A percentile compares a stretch with the other conserved stretches of the same genome.
Conservation (phyloP, 2,888 invertebrate genomes). For the Diploptera punctata region DNA sequence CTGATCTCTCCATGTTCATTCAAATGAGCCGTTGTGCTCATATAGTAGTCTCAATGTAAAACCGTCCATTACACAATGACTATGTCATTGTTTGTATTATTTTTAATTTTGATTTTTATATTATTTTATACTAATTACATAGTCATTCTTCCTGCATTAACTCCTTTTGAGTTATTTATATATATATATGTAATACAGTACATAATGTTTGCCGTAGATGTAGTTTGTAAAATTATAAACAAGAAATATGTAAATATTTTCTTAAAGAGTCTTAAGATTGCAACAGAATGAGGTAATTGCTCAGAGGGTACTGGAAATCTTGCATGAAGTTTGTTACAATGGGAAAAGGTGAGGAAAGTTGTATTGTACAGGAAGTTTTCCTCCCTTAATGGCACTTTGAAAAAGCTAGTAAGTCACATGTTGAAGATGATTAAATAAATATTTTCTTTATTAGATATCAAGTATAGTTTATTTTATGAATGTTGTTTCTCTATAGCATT, state of each 20-base stretch:
- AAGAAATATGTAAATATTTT: constrained; percentile 3
- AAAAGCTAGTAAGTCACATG: constrained; percentile 7
- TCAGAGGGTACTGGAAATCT: not conserved
- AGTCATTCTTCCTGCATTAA: constrained; percentile 6
- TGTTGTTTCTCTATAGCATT: too few species aligned
- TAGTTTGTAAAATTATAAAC: constrained; percentile 11
- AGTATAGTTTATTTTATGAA: too few species aligned
- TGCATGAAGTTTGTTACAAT: not conserved
- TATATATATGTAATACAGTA: not conserved
- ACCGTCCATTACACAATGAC: constrained; percentile 39
- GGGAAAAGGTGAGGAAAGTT: not conserved
- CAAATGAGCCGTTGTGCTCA: too few species aligned
- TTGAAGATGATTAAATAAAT: constrained; percentile 26
- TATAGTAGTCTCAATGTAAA: constrained; percentile 38
- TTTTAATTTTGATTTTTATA: constrained; percentile 30
- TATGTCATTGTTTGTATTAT: constrained; percentile 36
- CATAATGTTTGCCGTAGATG: not conserved
- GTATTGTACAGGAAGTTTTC: not conserved
- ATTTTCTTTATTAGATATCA: constrained; percentile 23
- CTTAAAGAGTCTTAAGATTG: not conserved
- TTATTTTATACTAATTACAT: constrained; percentile 15
- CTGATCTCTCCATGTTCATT: too few species aligned
- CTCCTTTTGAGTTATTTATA: not conserved
- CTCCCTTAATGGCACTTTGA: not conserved
- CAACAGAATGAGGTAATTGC: not conserved